These are phyloP conservation scores for Drosophila picticornis DNA, from an alignment of 2,888 invertebrate species.

Conservation along the genomic window DNA sequence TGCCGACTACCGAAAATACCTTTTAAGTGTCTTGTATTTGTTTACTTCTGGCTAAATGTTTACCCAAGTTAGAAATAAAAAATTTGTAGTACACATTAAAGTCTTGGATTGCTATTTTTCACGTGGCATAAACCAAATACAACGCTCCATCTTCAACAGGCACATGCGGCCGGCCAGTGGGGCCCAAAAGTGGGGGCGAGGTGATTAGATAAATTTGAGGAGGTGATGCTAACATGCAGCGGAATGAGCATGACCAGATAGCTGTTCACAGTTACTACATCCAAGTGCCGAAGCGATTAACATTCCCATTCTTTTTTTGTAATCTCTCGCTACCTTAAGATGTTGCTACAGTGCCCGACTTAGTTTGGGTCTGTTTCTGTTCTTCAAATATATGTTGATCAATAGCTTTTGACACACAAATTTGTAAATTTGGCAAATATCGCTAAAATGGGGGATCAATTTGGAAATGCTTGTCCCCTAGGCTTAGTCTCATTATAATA, in stretches of 20 bases:
- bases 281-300: conserved; percentile 18
- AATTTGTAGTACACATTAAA: conserved; percentile 71
- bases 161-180: conserved; percentile 17
- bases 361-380: neutral
- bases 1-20: conserved; percentile 73
- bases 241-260: conserved; percentile 63
- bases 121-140: conserved; percentile 68
- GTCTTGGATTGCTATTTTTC: conserved; percentile 74
- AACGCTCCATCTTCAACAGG: conserved; percentile 43
- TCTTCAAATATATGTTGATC: neutral
- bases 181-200: conserved; percentile 23
- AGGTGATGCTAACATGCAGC: conserved; percentile 58
- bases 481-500: neutral
- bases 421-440: neutral
- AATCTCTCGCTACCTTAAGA: neutral
- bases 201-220: conserved; percentile 62
- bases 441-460: neutral
- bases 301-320: neutral
- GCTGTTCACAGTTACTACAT: conserved; percentile 34
- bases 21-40: conserved; percentile 77
- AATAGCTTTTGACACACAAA: neutral
- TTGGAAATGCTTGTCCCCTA: neutral
- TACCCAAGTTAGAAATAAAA: conserved; percentile 74
- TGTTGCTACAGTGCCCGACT: neutral
- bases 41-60: conserved; percentile 76